A percentile compares a stretch with the other conserved stretches of the same genome.
Conservation (phyloP, 2,113 vertebrate species). For the Numida meleagris region DNA sequence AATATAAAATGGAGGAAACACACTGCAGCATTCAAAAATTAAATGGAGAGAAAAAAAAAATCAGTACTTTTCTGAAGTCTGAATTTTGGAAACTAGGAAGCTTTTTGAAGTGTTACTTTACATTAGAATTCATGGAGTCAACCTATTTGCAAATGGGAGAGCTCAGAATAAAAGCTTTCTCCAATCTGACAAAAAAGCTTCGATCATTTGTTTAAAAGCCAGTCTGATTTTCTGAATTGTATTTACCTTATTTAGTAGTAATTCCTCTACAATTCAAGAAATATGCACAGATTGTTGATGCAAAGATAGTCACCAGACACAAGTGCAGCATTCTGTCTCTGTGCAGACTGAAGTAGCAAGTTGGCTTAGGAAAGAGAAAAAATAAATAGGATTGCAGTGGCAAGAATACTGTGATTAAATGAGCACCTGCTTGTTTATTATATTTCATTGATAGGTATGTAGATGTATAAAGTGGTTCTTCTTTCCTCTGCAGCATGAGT, state of each 20-base stretch:
- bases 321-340: background rate
- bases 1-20: background rate
- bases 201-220: background rate
- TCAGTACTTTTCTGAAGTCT: background rate
- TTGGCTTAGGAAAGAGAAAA: background rate
- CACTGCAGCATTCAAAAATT: background rate
- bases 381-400: background rate
- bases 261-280: background rate
- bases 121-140: background rate
- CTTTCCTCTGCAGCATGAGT: background rate
- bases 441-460: background rate
- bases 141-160: background rate
- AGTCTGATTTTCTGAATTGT: background rate
- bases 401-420: background rate
- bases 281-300: background rate
- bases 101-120: background rate
- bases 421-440: background rate
- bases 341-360: background rate
- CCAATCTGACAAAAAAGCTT: background rate
- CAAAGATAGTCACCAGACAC: background rate
- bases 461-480: background rate
- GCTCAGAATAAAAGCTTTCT: background rate
- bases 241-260: background rate
- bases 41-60: background rate
- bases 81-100: background rate